Base-by-base conservation (phyloP, 1,140 invertebrate species). In the Druon quercuslanigerum region DNA sequence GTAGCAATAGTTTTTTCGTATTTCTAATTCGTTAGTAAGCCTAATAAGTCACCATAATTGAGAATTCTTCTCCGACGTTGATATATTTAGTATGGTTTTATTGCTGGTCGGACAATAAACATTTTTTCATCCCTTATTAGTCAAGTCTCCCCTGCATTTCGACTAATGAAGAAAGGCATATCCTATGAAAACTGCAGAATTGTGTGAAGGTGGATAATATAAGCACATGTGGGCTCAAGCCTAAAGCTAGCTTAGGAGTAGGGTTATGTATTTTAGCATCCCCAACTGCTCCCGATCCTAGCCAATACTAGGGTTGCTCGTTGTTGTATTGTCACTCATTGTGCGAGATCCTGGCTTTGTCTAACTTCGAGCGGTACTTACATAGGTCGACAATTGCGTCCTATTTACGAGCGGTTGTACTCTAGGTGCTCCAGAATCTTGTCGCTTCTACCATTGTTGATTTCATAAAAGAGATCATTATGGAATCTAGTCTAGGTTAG, bases 321-420 rank as follows among this genome's bases (percentile, higher is more conserved):
- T 75, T 81, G 56, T 81, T 77, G 79, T 76, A 85, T 84, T 87
- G 81, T 84, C 82, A 77, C 78, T 74, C 82, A 84, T 83, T 82
- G 83, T 84, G 72, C 78, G 52, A 82, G 56, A 50, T 56, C 56
- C 50, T 17, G 72, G 79, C 73, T 85, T 84, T 87, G 79, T 85
- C 82, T 79, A 85, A 84, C 83, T 84, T 84, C 77, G 71, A 82
- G 72, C 79, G 79, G 57, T 78, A 83, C 76, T 81, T 80, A 33
- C 25, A 33, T 33, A 81, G 72, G 70, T 57, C 76, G 78, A 85
- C 79, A 85, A 85, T 83, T 80, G 71, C 83, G 72, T 79, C 73
- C 73, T 77, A 20, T 11, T 9, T 20, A 57, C 56, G 56, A 25
- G 56, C 17, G 25, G 56, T 19, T 3, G 76, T 77, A 76, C 79